Conservation (phyloP, 2,888 invertebrate genomes). For the Orchestes rusci region DNA sequence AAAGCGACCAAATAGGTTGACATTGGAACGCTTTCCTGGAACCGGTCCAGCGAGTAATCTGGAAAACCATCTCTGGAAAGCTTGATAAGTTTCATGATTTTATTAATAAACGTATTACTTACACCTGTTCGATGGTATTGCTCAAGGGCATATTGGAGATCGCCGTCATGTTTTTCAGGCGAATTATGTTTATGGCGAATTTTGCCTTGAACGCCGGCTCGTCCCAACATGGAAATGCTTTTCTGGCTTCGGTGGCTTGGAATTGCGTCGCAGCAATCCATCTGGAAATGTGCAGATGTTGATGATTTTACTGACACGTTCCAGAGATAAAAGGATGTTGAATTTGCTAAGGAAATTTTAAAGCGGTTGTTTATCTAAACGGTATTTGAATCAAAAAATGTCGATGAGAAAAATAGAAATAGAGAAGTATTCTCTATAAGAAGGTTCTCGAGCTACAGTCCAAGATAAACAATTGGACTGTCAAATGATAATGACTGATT, state of each 20-base stretch:
- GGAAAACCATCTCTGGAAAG: constrained; percentile 49
- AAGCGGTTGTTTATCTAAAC: not conserved
- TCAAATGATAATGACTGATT: no score
- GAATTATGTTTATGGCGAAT: constrained; percentile 69
- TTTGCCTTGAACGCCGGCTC: constrained; percentile 77
- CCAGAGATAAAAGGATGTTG: no score
- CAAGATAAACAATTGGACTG: no score
- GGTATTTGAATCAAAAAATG: no score
- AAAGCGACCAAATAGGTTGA: constrained; percentile 86
- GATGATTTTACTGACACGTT: no score
- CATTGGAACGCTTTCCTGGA: constrained; percentile 73
- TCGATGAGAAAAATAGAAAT: no score
- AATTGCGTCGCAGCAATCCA: constrained; percentile 80
- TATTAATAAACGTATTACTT: constrained; percentile 17
- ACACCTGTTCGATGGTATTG: constrained; percentile 25
- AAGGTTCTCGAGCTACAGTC: no score
- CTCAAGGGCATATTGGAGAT: constrained; percentile 69
- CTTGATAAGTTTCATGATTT: not conserved
- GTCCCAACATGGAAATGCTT: constrained; percentile 83
- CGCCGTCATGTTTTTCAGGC: constrained; percentile 63
- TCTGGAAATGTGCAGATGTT: no score
- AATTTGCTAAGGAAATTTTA: constrained; percentile 12
- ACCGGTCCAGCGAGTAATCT: constrained; percentile 71
- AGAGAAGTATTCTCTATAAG: no score
- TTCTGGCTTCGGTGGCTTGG: constrained; percentile 72